These are phyloP conservation scores for Sinelater perroti DNA, from an alignment of 2,888 invertebrate genomes.

Conservation along the genomic window DNA sequence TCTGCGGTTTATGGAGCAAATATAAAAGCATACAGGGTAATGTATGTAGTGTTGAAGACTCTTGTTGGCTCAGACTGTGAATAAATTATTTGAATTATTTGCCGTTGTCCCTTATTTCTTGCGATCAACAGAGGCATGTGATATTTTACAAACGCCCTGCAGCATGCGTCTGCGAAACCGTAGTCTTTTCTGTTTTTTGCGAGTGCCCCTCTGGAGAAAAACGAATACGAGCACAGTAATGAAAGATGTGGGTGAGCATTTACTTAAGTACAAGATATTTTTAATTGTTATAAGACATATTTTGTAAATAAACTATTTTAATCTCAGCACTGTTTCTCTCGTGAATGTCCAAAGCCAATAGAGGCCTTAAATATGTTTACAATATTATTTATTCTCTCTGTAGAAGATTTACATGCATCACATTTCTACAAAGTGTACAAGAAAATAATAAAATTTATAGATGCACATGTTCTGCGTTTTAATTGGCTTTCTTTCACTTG, in stretches of 20 bases:
- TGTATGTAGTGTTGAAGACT: too few species aligned
- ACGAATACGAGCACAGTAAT: conserved; percentile 19
- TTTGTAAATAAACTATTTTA: conserved; percentile 52
- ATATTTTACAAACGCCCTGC: not conserved
- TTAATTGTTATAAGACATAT: conserved; percentile 47
- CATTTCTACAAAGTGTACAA: conserved; percentile 48
- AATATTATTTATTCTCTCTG: conserved; percentile 48
- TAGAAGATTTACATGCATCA: conserved; percentile 49
- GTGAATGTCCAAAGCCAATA: conserved; percentile 56
- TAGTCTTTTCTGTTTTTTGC: conserved; percentile 16
- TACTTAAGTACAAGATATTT: conserved; percentile 50
- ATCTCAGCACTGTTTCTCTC: conserved; percentile 47
- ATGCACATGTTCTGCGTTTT: conserved; percentile 39
- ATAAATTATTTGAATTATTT: too few species aligned
- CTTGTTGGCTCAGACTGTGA: too few species aligned
- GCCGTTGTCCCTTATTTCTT: too few species aligned
- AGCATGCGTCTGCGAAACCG: not conserved
- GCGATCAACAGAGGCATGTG: not conserved
- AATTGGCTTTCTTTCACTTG: conserved; percentile 6
- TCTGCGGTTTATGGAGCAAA: too few species aligned
- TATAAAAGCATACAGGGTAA: too few species aligned
- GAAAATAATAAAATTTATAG: conserved; percentile 45
- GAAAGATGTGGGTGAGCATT: conserved; percentile 42
- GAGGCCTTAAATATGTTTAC: conserved; percentile 55
- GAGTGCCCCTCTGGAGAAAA: conserved; percentile 21